Evolutionary conservation across 2,113 vertebrate genomes (phyloP), one percentile per base, ranked within the genome.

Genomic region (Microcebus lehilahytsara): DNA sequence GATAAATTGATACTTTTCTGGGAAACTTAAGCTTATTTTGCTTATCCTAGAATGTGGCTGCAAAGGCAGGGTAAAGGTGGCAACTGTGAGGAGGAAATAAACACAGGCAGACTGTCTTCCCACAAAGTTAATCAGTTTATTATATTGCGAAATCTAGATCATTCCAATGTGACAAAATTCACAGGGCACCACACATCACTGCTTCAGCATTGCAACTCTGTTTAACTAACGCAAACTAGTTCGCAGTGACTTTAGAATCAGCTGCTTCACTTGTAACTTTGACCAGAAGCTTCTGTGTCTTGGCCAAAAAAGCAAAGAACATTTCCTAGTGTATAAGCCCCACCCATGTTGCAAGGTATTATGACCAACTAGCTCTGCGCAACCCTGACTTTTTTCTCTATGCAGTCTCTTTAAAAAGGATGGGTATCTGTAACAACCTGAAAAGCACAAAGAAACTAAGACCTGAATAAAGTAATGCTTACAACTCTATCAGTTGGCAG

Each of bases 381-480:
- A 64, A 72, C 79, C 32, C 37, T 58, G 32, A 30, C 12, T 32
- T 80, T 66, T 62, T 83, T 83, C 25, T 75, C 85, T 90, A 77
- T 0, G 1, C 4, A 40, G 17, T 78, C 49, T 96, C 77, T 69
- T 78, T 53, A 40, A 75, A 89, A 88, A 78, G 62, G 42, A 97
- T 40, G 23, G 49, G 34, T 34, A 89, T 90, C 60, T 51, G 8
- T 34, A 78, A 86, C 25, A 85, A 51, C 56, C 51, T 25, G n/a
- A 46, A 80, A 25, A 34, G 32, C 13, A 80, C 19, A 66, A 25
- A 90, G 23, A 96, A 96, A 89, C 77, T 60, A 93, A 90, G 60
- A 91, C 58, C 77, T 88, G 92, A 85, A 91, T 71, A 96, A 95
- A 97, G 80, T 34, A 86, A 86, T n/a, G 62, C 49, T 96, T 95